A percentile compares a stretch with the other conserved stretches of the same genome.
Conservation (phyloP, 2,113 vertebrate genomes). For the Mastomys coucha region DNA sequence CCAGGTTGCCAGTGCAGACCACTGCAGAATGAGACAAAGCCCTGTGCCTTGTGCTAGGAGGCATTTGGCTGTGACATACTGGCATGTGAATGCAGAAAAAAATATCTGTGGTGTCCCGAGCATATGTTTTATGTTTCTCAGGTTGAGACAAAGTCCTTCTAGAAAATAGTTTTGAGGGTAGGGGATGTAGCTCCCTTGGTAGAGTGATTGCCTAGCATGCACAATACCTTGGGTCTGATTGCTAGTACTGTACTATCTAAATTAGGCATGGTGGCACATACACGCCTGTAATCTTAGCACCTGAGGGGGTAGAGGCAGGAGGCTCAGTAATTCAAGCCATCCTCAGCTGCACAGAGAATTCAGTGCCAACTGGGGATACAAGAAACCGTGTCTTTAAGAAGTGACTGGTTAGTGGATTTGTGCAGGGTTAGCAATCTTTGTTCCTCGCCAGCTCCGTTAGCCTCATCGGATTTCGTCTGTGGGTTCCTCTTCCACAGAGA, state of each 20-base stretch:
- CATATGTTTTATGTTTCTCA: neutral
- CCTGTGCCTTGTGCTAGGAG: neutral
- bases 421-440: neutral
- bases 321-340: neutral
- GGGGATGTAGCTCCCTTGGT: neutral
- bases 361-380: neutral
- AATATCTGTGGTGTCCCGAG: neutral
- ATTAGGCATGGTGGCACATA: neutral
- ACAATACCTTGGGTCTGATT: neutral
- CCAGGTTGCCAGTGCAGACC: neutral
- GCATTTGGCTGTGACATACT: constrained; percentile 21
- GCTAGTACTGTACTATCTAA: neutral
- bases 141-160: neutral
- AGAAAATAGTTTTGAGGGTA: neutral
- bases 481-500: neutral
- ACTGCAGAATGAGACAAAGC: constrained; percentile 38
- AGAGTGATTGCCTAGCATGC: neutral
- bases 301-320: neutral
- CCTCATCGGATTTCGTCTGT: neutral
- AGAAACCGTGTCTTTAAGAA: neutral
- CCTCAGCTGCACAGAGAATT: too few relatives aligned
- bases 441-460: neutral
- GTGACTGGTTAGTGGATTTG: neutral
- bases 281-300: neutral
- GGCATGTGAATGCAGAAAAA: neutral